Conservation (phyloP, 2,797 vertebrate genomes). For the Lophius americanus region DNA sequence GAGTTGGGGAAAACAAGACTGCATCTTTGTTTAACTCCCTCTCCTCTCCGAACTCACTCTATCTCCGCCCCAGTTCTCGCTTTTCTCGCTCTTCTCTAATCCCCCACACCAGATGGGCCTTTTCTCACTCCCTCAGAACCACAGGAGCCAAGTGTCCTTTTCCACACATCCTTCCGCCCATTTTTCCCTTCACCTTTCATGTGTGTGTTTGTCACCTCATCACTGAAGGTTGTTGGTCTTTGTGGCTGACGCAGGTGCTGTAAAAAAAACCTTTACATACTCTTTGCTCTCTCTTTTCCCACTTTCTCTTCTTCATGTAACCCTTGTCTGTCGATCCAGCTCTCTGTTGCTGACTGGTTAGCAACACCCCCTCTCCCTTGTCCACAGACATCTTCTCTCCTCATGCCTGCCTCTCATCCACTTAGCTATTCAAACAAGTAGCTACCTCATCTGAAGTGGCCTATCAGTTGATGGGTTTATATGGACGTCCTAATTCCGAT, state of each 20-base stretch:
- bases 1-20: slow-evolving; percentile 31
- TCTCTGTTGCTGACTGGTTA: slow-evolving; percentile 30
- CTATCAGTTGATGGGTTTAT: too few species aligned
- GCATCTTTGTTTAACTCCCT: slow-evolving; percentile 38
- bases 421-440: slow-evolving; percentile 9
- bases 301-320: slow-evolving; percentile 29
- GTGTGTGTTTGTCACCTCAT: slow-evolving; percentile 3
- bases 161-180: slow-evolving; percentile 47
- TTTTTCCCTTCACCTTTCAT: slow-evolving; percentile 46
- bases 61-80: slow-evolving; percentile 24
- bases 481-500: too few species aligned
- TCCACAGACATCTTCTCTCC: slow-evolving; percentile 16
- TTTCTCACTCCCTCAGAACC: slow-evolving; percentile 47
- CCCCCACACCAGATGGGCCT: slow-evolving; percentile 70
- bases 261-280: slow-evolving; percentile 37
- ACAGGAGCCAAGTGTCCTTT: slow-evolving; percentile 57
- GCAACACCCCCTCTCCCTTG: slow-evolving; percentile 29
- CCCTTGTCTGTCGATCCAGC: slow-evolving; percentile 45
- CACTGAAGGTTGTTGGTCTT: slow-evolving; percentile 1
- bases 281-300: slow-evolving; percentile 37
- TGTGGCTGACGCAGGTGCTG: slow-evolving; percentile 40
- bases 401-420: slow-evolving; percentile 1
- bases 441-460: slow-evolving; percentile 6
- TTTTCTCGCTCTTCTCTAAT: slow-evolving; percentile 31
- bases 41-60: slow-evolving; percentile 22